Conservation (phyloP, 2,888 invertebrate genomes). For the Pyrrhia umbra region DNA sequence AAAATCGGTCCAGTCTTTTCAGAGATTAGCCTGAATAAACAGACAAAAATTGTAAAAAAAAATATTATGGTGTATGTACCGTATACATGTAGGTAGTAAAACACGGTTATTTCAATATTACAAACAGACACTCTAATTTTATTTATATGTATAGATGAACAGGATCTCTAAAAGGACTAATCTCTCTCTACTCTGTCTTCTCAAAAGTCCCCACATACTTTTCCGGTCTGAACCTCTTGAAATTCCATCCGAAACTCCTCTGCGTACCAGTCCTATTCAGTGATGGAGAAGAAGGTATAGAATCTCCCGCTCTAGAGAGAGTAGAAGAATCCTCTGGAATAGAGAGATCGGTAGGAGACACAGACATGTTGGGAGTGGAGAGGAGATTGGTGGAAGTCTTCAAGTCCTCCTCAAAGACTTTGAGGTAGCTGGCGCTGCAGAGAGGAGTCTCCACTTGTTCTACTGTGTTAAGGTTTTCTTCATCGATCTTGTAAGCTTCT, state of each 20-base stretch:
- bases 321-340: constrained; percentile 73
- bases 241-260: constrained; percentile 83
- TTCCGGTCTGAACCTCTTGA: constrained; percentile 75
- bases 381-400: constrained; percentile 75
- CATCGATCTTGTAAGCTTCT: constrained; percentile 91
- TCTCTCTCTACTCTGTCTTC: constrained; percentile 28
- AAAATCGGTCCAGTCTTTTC: too few relatives aligned
- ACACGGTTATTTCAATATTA: too few relatives aligned
- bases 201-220: constrained; percentile 59
- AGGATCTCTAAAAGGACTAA: too few relatives aligned
- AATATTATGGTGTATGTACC: too few relatives aligned
- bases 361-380: constrained; percentile 71
- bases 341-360: constrained; percentile 74
- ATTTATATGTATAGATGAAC: too few relatives aligned
- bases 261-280: constrained; percentile 76
- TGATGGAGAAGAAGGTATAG: constrained; percentile 75
- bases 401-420: constrained; percentile 80
- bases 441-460: constrained; percentile 93
- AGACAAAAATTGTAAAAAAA: too few relatives aligned
- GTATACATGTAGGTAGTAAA: too few relatives aligned
- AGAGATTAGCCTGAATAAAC: too few relatives aligned
- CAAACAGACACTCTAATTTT: too few relatives aligned
- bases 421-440: constrained; percentile 94
- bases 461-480: constrained; percentile 91
- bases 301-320: constrained; percentile 67